A percentile compares a stretch with the other conserved stretches of the same genome.
These are phyloP conservation scores for Liodrosophila aerea DNA, from an alignment of 2,888 invertebrate genomes.

Conservation along the genomic window DNA sequence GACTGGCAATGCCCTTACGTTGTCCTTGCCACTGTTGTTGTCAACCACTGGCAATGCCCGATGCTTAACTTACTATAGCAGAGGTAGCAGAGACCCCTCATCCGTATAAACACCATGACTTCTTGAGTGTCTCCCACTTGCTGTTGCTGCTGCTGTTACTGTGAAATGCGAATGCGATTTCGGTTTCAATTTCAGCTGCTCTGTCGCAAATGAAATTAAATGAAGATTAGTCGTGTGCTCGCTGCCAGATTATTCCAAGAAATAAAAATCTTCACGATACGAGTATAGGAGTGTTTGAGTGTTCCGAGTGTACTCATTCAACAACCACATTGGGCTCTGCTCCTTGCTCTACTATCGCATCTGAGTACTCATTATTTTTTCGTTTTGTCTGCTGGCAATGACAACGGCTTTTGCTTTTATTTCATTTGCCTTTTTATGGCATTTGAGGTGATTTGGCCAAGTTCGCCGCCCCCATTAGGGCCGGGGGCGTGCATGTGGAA, in stretches of 20 bases:
- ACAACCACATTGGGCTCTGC: constrained; percentile 6
- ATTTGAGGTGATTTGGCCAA: constrained; percentile 73
- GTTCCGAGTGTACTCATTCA: constrained; percentile 22
- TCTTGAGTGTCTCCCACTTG: constrained; percentile 5
- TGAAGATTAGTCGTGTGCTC: constrained; percentile 79
- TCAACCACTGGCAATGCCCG: constrained; percentile 26
- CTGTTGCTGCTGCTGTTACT: background rate
- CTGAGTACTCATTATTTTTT: constrained; percentile 68
- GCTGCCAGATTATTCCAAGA: constrained; percentile 73
- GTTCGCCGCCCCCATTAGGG: constrained; percentile 45
- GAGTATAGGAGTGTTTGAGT: constrained; percentile 4
- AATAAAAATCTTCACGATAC: constrained; percentile 74
- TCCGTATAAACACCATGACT: constrained; percentile 3
- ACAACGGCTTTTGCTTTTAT: constrained; percentile 61
- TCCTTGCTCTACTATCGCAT: constrained; percentile 12
- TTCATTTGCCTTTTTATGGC: constrained; percentile 73
- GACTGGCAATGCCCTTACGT: constrained; percentile 69
- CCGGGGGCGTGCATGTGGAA: constrained; percentile 32
- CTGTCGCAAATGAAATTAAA: constrained; percentile 79
- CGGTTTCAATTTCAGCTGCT: constrained; percentile 67
- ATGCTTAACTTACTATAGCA: constrained; percentile 3
- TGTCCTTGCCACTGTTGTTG: constrained; percentile 70
- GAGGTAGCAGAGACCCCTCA: constrained; percentile 30
- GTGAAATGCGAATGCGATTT: constrained; percentile 23
- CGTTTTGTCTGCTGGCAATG: constrained; percentile 42